phyloP scores from a whole-genome alignment of 1,140 invertebrate species.

The Eumeta japonica region DNA sequence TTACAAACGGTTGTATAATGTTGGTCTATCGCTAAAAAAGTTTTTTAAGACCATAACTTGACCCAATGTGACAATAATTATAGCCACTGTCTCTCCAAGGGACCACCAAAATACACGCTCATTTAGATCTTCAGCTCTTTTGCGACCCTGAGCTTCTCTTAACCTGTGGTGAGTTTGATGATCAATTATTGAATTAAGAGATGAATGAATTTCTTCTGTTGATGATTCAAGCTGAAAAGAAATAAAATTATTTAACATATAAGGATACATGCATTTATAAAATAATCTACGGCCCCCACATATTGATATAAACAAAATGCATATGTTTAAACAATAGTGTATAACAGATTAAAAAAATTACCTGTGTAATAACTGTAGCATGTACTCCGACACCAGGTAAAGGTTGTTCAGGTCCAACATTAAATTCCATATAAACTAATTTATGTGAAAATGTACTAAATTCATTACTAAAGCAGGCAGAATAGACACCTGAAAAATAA shows the following conservation, averaged over 20 bases:
- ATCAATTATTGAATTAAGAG: constrained; percentile 83
- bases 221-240: constrained; percentile 84
- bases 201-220: constrained; percentile 84
- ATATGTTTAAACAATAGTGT: constrained; percentile 1
- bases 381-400: constrained; percentile 86
- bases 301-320: constrained; percentile 5
- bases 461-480: constrained; percentile 97
- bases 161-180: constrained; percentile 96
- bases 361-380: constrained; percentile 92
- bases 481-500: constrained; percentile 68
- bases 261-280: constrained; percentile 1
- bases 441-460: constrained; percentile 99
- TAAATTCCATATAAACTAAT: constrained; percentile 97
- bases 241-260: constrained; percentile 10
- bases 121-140: constrained; percentile 94
- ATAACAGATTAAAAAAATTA: constrained; percentile 39
- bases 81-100: constrained; percentile 79
- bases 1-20: constrained; percentile 47
- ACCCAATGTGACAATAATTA: constrained; percentile 80
- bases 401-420: constrained; percentile 88
- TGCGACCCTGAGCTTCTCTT: constrained; percentile 89
- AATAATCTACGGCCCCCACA: too few species aligned
- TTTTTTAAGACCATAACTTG: constrained; percentile 92
- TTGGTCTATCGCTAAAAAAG: constrained; percentile 87
- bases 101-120: constrained; percentile 93